Base-by-base conservation (phyloP, 2,888 invertebrate genomes). In the Celastrina argiolus region DNA sequence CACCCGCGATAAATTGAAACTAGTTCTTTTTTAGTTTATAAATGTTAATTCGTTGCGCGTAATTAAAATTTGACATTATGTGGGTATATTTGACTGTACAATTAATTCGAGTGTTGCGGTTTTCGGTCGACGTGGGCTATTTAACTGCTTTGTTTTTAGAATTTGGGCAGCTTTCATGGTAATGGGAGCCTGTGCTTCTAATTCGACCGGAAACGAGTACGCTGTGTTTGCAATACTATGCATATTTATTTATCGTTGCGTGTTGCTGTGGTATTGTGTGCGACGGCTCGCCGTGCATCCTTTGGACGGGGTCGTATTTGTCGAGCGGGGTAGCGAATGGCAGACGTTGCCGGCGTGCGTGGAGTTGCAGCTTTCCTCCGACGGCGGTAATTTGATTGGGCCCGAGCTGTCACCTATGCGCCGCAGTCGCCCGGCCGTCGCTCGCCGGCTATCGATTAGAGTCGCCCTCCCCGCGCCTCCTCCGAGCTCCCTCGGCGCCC, bases 371-470 rank as follows among this genome's bases (percentile, higher is more conserved):
- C 81, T 83, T 84, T 85, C 84, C 84, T 85, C 85, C 78, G 81
- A 79, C 83, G 86, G 80, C 87, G 87, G 85, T 91, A 91, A 91
- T 91, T 91, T 88, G 89, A 90, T 91, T 91, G 89, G 90, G 80
- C 85, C 84, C 82, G 85, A 83, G 88, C 89, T 91, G 90, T 91
- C 90, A 91, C 90, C 90, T 91, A 89, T 90, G 89, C 86, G 89
- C 88, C 90, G 81, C 88, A 87, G 87, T 86, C 86, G 88, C 86
- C 88, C 87, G 88, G 87, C 88, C 88, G 87, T 88, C 91, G 88
- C 85, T 88, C 87, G 90, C 87, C 85, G 84, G 90, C 90, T 91
- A 91, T 91, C 90, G 90, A 91, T 91, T 91, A 91, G 90, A 88
- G 86, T 74, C 71, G 73, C 71, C 73, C 69, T 71, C 72, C 72